A percentile compares a stretch with the other conserved stretches of the same genome.
phyloP scores from a whole-genome alignment of 1,140 invertebrate genomes.

The Muscidifurax raptorellus region DNA sequence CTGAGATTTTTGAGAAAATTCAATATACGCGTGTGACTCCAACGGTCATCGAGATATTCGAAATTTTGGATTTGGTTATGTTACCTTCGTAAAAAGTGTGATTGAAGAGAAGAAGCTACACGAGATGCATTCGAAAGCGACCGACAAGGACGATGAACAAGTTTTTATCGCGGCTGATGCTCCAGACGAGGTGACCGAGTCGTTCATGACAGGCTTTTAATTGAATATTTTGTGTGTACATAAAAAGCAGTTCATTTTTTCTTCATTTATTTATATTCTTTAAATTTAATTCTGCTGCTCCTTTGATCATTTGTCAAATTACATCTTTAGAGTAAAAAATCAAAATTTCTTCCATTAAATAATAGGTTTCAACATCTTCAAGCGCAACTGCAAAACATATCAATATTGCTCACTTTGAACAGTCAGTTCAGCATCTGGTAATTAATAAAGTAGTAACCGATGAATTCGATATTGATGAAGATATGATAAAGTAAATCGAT shows the following conservation, averaged over 20 bases:
- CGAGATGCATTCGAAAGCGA: background rate
- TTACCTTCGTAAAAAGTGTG: background rate
- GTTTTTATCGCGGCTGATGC: background rate
- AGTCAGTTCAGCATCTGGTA: background rate
- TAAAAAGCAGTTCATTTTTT: background rate
- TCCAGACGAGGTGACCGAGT: background rate
- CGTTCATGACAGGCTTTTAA: background rate
- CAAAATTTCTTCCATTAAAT: background rate
- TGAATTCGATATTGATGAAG: background rate
- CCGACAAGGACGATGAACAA: background rate
- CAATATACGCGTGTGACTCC: too few species aligned
- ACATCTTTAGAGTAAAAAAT: too few species aligned
- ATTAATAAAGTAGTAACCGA: background rate
- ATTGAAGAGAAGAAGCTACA: background rate
- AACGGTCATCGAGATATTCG: background rate
- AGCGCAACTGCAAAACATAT: background rate
- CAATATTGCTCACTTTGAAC: background rate
- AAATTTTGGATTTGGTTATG: background rate
- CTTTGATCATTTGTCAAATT: background rate
- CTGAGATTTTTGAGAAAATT: background rate
- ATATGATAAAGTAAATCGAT: slow-evolving; percentile 27
- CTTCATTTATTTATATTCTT: background rate
- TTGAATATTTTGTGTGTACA: background rate
- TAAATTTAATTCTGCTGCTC: too few species aligned
- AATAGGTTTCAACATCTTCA: background rate